Percentiles rank a stretch among this genome's conserved stretches.
phyloP scores from a whole-genome alignment of 2,113 vertebrate species.

The Brachypteracias leptosomus region DNA sequence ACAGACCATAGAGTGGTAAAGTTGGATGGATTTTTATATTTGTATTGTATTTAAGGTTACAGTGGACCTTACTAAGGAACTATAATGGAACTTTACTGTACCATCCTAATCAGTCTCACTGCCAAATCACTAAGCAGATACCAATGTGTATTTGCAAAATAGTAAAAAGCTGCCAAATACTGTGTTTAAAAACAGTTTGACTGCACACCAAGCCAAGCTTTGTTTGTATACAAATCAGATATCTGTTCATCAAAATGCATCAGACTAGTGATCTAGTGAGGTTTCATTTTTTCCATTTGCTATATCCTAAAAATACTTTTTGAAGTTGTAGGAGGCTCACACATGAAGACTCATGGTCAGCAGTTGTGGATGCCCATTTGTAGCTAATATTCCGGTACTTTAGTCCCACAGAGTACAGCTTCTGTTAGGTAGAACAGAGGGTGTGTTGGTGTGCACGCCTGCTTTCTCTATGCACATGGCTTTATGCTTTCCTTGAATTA shows the following conservation, averaged over 20 bases:
- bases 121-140: not conserved
- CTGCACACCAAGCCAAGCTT: not conserved
- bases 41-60: not conserved
- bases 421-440: slow-evolving; percentile 12
- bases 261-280: not conserved
- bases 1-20: not conserved
- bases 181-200: not conserved
- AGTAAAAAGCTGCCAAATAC: not conserved
- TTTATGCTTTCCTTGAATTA: slow-evolving; percentile 52
- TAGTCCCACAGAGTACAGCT: slow-evolving; percentile 51
- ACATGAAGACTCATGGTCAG: not conserved
- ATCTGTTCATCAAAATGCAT: not conserved
- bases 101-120: not conserved
- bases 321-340: not conserved
- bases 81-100: not conserved
- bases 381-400: not conserved
- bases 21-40: not conserved
- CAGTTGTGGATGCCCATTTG: not conserved
- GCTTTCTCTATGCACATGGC: slow-evolving; percentile 57
- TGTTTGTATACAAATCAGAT: not conserved
- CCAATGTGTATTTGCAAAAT: not conserved
- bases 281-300: not conserved
- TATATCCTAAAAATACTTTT: not conserved
- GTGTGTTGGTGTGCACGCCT: slow-evolving; percentile 52
- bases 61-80: not conserved